Evolutionary conservation across 2,797 vertebrate species (phyloP).

Genomic region (Carapus acus): DNA sequence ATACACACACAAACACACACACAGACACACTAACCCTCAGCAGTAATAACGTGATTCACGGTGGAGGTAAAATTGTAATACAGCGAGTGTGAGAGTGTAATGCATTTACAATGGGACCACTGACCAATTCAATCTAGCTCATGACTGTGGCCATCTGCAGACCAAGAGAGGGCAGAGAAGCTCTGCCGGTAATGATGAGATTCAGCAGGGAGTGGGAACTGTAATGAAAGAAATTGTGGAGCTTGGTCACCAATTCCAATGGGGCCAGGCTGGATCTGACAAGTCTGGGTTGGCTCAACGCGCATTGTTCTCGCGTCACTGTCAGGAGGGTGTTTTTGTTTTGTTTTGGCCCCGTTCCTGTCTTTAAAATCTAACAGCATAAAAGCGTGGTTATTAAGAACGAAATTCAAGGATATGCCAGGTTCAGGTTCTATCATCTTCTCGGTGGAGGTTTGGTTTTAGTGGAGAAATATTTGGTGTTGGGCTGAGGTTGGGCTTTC

Average conservation of each 20-base stretch:
- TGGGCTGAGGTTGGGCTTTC: conserved; percentile 33
- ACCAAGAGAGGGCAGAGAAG: conserved; percentile 50
- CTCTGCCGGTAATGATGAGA: conserved; percentile 65
- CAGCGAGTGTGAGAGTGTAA: conserved; percentile 66
- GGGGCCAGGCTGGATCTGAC: conserved; percentile 44
- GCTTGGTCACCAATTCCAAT: conserved; percentile 47
- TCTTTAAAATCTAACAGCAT: conserved; percentile 19
- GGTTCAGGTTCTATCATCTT: conserved; percentile 3
- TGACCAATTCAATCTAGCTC: conserved; percentile 70
- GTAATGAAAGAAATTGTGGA: conserved; percentile 61
- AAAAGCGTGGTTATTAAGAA: conserved; percentile 19
- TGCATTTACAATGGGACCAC: conserved; percentile 73
- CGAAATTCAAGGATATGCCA: conserved; percentile 20
- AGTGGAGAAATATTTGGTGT: conserved; percentile 19
- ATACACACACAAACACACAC: no score
- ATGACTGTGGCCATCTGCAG: conserved; percentile 49
- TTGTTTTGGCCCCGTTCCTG: conserved; percentile 17
- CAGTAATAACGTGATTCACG: conserved; percentile 61
- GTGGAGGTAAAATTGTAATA: conserved; percentile 62
- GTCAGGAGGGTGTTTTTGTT: no score
- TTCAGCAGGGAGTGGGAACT: conserved; percentile 63
- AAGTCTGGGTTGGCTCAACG: conserved; percentile 37
- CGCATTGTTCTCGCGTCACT: conserved; percentile 33
- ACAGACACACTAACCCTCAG: conserved; percentile 32
- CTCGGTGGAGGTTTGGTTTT: conserved; percentile 18